Base-by-base conservation (phyloP, 1,140 invertebrate genomes). In the Bombus waltoni region DNA sequence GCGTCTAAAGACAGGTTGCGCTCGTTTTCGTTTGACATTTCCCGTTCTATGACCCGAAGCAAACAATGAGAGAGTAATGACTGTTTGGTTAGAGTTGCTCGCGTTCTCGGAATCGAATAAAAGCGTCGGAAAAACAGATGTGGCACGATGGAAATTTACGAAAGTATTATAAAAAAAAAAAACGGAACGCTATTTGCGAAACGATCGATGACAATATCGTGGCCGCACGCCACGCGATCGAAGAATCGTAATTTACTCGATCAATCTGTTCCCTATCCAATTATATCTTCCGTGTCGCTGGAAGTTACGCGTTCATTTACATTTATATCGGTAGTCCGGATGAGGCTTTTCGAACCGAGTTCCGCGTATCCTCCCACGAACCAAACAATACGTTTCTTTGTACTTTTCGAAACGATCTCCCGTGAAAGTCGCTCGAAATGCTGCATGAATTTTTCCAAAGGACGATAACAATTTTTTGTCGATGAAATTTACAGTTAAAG, bases 291-390 rank as follows among this genome's bases (percentile, higher is more conserved):
- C 25, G 6, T 32, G 1, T n/a, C 38, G 38, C 4, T 75, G 38
- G 15, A 82, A 47, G 74, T 65, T 32, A 35, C 25, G 62, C 13
- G 11, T 83, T 68, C 81, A 83, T 83, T 77, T 77, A 57, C 81
- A 83, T 83, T 83, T 77, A 77, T 77, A 83, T 83, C 73, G 42
- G 10, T 42, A 25, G n/a, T 38, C 65, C 32, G 5, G 22, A 57
- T 22, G 42, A 35, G 66, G 25, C 25, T n/a, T 11, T 28, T n/a
- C 32, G 22, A 65, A 18, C 13, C 62, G 62, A 62, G 28, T n/a
- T n/a, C 59, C 59, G 11, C 28, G 59, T n/a, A 62, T 62, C 28
- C 59, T 62, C 28, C 59, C 59, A 62, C 59, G 3, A 62, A 28
- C 59, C 59, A n/a, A 53, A 53, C 5, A 53, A 62, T 62, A 62